phyloP scores from a whole-genome alignment of 92 coral and sea anemone genomes.

The Metridium senile region DNA sequence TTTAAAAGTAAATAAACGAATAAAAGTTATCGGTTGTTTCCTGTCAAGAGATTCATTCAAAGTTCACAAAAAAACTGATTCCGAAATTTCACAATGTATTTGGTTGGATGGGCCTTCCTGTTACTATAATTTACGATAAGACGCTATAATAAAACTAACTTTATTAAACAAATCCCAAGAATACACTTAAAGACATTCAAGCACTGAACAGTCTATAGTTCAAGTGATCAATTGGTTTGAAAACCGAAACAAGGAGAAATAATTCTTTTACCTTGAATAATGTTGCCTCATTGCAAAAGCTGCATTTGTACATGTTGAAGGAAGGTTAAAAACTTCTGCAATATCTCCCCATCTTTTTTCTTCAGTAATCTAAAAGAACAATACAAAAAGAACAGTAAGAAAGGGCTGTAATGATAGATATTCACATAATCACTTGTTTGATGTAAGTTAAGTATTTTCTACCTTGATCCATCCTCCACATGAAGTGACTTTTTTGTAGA shows the following conservation, averaged over 20 bases:
- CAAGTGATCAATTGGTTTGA: constrained; percentile 2
- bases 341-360: constrained; percentile 95
- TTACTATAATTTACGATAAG: no score
- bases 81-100: no score
- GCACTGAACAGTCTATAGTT: neutral
- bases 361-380: constrained; percentile 82
- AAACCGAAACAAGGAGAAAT: constrained; percentile 19
- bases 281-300: constrained; percentile 96
- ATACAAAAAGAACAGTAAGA: neutral
- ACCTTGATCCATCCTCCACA: constrained; percentile 99
- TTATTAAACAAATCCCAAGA: neutral
- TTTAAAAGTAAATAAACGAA: constrained; percentile 8
- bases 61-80: constrained; percentile 6
- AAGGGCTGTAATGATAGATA: neutral
- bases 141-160: neutral
- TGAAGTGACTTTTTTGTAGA: constrained; percentile 92
- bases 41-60: constrained; percentile 6
- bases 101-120: no score
- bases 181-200: neutral
- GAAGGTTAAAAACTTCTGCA: constrained; percentile 89
- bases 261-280: constrained; percentile 72
- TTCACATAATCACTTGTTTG: neutral
- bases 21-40: constrained; percentile 9
- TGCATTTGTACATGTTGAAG: constrained; percentile 97
- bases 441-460: neutral